A percentile compares a stretch with the other conserved stretches of the same genome.
phyloP scores from a whole-genome alignment of 35 echinoderm and acorn worm species.

The Ptychodera flava region DNA sequence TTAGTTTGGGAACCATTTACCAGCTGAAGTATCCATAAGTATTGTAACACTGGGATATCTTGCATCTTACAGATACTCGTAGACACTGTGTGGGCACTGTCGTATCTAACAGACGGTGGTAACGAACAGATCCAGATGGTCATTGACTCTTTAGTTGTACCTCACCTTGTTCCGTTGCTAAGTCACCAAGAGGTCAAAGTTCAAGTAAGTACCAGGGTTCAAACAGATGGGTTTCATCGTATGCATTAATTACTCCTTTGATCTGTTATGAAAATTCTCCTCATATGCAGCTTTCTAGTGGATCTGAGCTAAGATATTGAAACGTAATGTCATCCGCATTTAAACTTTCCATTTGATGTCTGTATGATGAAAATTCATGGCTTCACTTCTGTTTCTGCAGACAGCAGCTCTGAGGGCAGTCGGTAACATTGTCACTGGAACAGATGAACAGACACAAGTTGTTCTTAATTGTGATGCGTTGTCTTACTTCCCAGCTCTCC shows the following conservation, averaged over 20 bases:
- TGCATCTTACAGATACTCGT: conserved; percentile 58
- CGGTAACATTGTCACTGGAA: conserved; percentile 91
- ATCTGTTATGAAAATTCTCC: too few relatives aligned
- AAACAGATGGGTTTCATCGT: neutral
- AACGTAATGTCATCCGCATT: too few relatives aligned
- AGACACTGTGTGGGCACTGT: conserved; percentile 96
- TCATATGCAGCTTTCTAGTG: too few relatives aligned
- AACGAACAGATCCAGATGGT: conserved; percentile 94
- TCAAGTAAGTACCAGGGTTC: conserved; percentile 46
- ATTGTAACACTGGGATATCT: too few relatives aligned
- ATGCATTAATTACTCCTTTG: too few relatives aligned
- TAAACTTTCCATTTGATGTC: too few relatives aligned
- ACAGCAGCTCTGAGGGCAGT: conserved; percentile 84
- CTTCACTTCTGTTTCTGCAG: conserved; percentile 18
- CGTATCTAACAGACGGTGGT: conserved; percentile 88
- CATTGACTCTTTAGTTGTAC: conserved; percentile 78
- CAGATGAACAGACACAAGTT: conserved; percentile 89
- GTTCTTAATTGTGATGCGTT: conserved; percentile 65
- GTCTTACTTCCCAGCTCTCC: conserved; percentile 63
- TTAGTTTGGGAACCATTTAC: too few relatives aligned
- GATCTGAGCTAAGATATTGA: too few relatives aligned
- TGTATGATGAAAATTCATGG: too few relatives aligned
- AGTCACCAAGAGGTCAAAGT: conserved; percentile 90
- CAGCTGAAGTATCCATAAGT: too few relatives aligned
- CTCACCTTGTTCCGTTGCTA: conserved; percentile 66